Evolutionary conservation across 2,888 invertebrate genomes (phyloP), one percentile per base, ranked within the genome.

Genomic region (Drosophila pegasa): DNA sequence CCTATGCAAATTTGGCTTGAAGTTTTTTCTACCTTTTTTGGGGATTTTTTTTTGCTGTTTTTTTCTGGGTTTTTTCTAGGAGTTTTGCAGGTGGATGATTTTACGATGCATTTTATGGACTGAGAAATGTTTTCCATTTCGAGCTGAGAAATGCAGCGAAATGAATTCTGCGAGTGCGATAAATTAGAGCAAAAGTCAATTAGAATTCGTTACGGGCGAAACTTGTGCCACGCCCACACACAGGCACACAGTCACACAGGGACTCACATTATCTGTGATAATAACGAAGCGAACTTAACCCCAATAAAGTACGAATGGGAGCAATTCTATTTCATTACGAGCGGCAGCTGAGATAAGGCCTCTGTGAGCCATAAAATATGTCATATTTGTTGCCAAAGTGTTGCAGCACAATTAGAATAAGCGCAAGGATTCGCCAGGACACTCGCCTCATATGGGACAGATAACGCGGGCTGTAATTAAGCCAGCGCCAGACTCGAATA

Each of bases 321-420:
- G 80, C 87, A 86, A 85, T 88, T 89, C 77, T 80, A 81, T 88
- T 88, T 76, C 76, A 81, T 82, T 85, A 83, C 37, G 77, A 43
- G 22, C 50, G 37, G 52, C n/a, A 27, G 22, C 6, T 22, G 22
- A 78, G 76, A 78, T 87, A 86, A 89, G 75, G 60, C 75, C 71
- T 50, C 72, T 75, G 73, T 70, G 79, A 83, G 85, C 78, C 83
- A 87, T 90, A 88, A 90, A 90, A 90, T 90, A 88, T 90, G 89
- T 85, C 90, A 85, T 86, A 90, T 87, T 89, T 20, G 27, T 89
- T 87, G 80, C 75, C 73, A 75, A 81, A 79, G 65, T 70, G 73
- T 64, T 74, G 67, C 78, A 66, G 35, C 60, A 60, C 52, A 81
- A 87, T 90, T 84, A 80, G 77, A 84, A 84, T 88, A 84, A 89